Evolutionary conservation across 2,797 vertebrate genomes (phyloP).

Genomic region (Liparis tanakae): DNA sequence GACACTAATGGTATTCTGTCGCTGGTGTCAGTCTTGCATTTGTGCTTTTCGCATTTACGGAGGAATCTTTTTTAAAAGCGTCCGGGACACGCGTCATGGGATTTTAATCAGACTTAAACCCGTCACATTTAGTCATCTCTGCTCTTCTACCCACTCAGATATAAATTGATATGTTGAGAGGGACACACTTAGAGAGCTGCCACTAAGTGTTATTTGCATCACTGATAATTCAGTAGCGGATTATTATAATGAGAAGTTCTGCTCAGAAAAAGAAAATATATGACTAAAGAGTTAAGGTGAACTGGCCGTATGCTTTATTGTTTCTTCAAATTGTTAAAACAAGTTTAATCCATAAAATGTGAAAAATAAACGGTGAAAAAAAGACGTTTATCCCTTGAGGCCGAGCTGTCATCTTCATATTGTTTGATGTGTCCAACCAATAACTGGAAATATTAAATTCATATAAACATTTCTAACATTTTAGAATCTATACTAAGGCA

Average conservation of each 20-base stretch:
- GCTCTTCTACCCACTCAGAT: conserved; percentile 11
- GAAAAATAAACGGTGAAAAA: background rate
- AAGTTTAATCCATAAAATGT: background rate
- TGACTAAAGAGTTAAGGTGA: background rate
- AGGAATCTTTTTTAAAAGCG: conserved; percentile 22
- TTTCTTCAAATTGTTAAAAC: background rate
- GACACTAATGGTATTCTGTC: conserved; percentile 66
- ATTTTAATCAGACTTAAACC: conserved; percentile 36
- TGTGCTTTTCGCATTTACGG: conserved; percentile 34
- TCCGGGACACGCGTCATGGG: conserved; percentile 19
- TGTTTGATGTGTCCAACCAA: background rate
- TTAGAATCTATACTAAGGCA: background rate
- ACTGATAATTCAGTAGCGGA: background rate
- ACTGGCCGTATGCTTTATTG: background rate
- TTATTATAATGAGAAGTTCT: background rate
- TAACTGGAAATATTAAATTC: background rate
- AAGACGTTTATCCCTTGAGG: background rate
- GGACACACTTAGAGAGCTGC: conserved; percentile 5
- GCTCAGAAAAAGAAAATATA: background rate
- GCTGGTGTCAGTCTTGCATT: conserved; percentile 48
- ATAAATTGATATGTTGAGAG: conserved; percentile 16
- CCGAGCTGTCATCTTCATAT: conserved; percentile 4
- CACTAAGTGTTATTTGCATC: background rate
- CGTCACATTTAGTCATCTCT: conserved; percentile 34
- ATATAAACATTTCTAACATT: background rate